Evolutionary conservation across 2,113 vertebrate species (phyloP).

Genomic region (Nesoenas mayeri): DNA sequence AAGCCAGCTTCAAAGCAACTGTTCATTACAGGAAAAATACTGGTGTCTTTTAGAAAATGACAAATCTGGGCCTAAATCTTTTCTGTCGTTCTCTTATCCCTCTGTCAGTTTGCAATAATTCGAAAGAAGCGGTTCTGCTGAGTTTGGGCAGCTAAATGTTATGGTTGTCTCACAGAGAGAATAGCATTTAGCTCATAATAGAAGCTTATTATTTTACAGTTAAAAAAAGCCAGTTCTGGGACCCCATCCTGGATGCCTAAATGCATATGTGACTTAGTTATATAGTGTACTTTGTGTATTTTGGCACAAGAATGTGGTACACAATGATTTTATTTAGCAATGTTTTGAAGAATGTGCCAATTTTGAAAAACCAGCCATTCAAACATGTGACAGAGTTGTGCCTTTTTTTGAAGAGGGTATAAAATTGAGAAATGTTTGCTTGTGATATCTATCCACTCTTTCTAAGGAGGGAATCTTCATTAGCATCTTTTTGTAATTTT

Average conservation of each 20-base stretch:
- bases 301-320: constrained; percentile 14
- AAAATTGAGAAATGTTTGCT: constrained; percentile 33
- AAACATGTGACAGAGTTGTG: background rate
- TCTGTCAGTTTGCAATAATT: constrained; percentile 33
- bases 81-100: background rate
- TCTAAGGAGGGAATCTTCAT: constrained; percentile 10
- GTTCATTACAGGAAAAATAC: constrained; percentile 18
- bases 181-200: constrained; percentile 16
- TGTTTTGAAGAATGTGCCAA: constrained; percentile 19
- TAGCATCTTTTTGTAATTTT: background rate
- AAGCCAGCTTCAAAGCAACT: background rate
- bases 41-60: background rate
- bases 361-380: background rate
- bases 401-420: constrained; percentile 17
- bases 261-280: background rate
- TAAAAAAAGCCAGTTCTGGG: background rate
- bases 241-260: background rate
- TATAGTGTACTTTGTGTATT: constrained; percentile 10
- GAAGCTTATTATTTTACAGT: constrained; percentile 19
- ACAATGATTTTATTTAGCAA: background rate
- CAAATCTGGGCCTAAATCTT: background rate
- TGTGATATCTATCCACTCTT: background rate
- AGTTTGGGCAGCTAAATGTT: constrained; percentile 1
- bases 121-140: background rate
- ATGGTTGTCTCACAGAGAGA: background rate